Evolutionary conservation across 2,888 invertebrate genomes (phyloP), one percentile per base, ranked within the genome.

Genomic region (Salticus scenicus): DNA sequence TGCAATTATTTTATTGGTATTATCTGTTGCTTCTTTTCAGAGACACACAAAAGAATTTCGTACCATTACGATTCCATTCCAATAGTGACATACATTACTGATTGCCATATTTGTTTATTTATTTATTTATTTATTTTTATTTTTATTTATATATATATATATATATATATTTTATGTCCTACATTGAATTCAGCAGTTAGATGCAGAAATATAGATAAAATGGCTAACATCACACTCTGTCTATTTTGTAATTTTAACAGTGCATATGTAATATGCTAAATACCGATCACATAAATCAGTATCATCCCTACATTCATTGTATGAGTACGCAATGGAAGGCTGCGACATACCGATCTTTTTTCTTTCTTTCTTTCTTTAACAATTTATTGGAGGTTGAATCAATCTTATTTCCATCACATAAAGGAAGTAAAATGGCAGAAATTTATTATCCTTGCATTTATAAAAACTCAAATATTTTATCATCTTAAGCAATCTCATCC

Each of bases 401-500:
- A 12, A 47, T 47, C 27, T 76, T 47, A 47, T 47, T 67, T 12
- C 67, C 76, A 31, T 47, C 20, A 66, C 42, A 67, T 12, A 31
- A 24, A 31, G 67, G 47, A n/a, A 67, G 47, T 1, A 67, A 47
- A 14, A 27, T 66, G 1, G 67, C 67, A 24, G 17, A n/a, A n/a
- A 24, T 24, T 67, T 76, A 42, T 76, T 76, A 20, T 47, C 67
- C 24, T 76, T 76, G 47, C 76, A 76, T 47, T 76, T 67, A 1
- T 67, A 4, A 47, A 76, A 10, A 7, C 76, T 67, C 24, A n/a
- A 66, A 0, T 24, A 47, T 42, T 47, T 67, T 24, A 20, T 76
- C 67, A 24, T 31, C 30, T 24, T 28, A 0, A 5, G 31, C 42
- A 7, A 66, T 8, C 17, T 76, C 41, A 31, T 76, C 76, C 76